Evolutionary conservation across 2,797 vertebrate species (phyloP).

Genomic region (Sorex maritimensis): DNA sequence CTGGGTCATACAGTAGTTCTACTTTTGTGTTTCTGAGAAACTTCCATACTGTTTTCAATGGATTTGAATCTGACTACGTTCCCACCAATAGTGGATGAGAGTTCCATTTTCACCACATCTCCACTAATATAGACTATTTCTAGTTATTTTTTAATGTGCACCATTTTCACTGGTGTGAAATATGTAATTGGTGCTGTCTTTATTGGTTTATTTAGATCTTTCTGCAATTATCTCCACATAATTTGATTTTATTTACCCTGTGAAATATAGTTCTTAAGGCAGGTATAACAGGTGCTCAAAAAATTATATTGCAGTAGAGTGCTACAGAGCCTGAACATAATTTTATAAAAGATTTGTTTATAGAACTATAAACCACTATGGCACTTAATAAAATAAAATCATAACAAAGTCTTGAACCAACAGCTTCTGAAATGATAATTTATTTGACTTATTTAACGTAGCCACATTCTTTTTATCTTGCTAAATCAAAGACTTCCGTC

Average conservation of each 20-base stretch:
- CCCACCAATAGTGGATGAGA: too few relatives aligned
- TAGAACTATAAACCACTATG: slow-evolving; percentile 17
- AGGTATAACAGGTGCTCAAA: neutral
- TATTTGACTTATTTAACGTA: too few relatives aligned
- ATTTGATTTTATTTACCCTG: neutral
- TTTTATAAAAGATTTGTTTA: neutral
- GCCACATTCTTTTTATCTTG: too few relatives aligned
- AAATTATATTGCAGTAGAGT: neutral
- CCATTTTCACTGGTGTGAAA: too few relatives aligned
- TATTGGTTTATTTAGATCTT: neutral
- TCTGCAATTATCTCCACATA: neutral
- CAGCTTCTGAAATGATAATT: slow-evolving; percentile 4
- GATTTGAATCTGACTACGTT: too few relatives aligned
- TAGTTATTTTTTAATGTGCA: too few relatives aligned
- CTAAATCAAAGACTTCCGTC: neutral
- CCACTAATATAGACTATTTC: too few relatives aligned
- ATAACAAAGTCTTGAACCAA: neutral
- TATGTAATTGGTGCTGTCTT: neutral
- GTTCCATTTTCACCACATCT: too few relatives aligned
- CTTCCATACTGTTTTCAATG: too few relatives aligned
- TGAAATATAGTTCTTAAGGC: neutral
- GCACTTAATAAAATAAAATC: slow-evolving; percentile 9
- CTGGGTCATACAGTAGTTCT: too few relatives aligned
- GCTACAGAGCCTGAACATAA: neutral
- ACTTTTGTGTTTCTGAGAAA: too few relatives aligned